phyloP scores from a whole-genome alignment of 92 coral and sea anemone species.

The Pocillopora grandis region DNA sequence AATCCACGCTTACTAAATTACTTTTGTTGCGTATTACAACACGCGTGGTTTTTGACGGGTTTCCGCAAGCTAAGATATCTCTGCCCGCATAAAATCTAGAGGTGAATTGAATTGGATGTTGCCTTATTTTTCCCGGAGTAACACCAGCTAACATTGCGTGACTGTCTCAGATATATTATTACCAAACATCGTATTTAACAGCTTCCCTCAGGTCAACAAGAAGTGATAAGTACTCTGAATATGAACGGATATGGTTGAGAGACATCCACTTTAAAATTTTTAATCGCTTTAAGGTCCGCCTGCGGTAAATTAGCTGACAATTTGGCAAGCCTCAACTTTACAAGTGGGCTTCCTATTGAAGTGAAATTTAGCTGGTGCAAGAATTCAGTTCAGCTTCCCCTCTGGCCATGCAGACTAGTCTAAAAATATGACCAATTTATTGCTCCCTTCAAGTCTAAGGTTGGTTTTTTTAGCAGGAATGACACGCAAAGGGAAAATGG shows the following conservation, averaged over 20 bases:
- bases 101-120: no score
- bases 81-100: no score
- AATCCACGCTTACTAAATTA: no score
- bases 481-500: not conserved
- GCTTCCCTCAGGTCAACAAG: slow-evolving; percentile 12
- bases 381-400: not conserved
- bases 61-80: no score
- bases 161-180: not conserved
- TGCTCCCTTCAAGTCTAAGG: not conserved
- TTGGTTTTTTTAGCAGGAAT: not conserved
- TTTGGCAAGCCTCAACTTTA: not conserved
- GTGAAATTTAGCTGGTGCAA: not conserved
- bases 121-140: no score
- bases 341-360: no score
- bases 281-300: not conserved
- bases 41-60: no score
- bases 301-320: not conserved
- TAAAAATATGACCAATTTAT: not conserved
- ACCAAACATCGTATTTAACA: not conserved
- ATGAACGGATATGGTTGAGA: not conserved
- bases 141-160: not conserved
- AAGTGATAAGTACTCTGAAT: not conserved
- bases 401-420: not conserved
- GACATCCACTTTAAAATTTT: not conserved
- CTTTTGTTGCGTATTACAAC: no score